Evolutionary conservation across 2,888 invertebrate genomes (phyloP), one percentile per base, ranked within the genome.

Genomic region (Eucera pruinosa): DNA sequence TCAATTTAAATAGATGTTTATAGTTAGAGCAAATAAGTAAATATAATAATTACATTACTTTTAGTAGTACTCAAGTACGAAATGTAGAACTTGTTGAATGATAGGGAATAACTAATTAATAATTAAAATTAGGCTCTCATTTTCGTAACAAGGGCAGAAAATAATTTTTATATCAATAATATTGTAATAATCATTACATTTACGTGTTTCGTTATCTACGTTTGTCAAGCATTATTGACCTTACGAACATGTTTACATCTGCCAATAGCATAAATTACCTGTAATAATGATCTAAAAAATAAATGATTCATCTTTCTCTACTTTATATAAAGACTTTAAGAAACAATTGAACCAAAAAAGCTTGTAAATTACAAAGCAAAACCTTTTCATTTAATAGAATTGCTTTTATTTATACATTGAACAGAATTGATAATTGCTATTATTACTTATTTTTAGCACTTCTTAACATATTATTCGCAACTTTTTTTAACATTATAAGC

Each of bases 401-500:
- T 57, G 55, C 55, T 82, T 84, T 81, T 86, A 82, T 85, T 86
- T 82, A 82, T 84, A 79, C 80, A 78, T 73, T 75, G 55, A 85
- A 82, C 79, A 82, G 69, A 69, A 30, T 80, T 48, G 55, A 80
- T 79, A 82, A 84, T 83, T 70, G 47, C 71, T 62, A 69, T 77
- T 77, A 78, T 69, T 76, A 70, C 66, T 83, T 71, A 75, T 52
- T 54, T 61, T 76, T 74, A 80, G 77, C 71, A 71, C 52, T 78
- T 82, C 60, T 73, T 66, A 78, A 78, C 27, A 48, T 65, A 71
- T 73, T 80, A 78, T 68, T 76, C 60, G 66, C 68, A 80, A 69
- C 72, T 57, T 70, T n/a, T 36, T 75, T 82, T 81, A 76, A 83
- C 33, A 67, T 71, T 71, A 73, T 65, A 84, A 84, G 78, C 81